These are phyloP conservation scores for Ectemnius continuus DNA, from an alignment of 2,888 invertebrate genomes.

Conservation along the genomic window DNA sequence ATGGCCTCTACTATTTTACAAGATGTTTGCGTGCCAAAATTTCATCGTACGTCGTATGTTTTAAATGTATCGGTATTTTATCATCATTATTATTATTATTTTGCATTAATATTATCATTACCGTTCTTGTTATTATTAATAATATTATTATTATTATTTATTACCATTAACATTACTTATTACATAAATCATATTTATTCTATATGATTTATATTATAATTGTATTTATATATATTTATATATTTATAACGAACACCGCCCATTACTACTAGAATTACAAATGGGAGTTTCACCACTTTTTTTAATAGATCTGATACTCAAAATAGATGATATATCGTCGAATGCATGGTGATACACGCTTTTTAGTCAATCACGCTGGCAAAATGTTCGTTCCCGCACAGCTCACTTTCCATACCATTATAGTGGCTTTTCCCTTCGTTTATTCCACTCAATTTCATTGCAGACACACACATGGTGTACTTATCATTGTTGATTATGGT, in stretches of 20 bases:
- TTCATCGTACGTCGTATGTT: constrained; percentile 61
- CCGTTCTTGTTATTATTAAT: constrained; percentile 68
- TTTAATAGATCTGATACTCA: constrained; percentile 69
- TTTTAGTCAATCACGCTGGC: constrained; percentile 67
- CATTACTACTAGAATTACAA: constrained; percentile 77
- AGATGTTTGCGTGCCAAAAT: constrained; percentile 75
- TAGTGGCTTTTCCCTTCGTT: constrained; percentile 67
- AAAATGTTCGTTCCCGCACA: constrained; percentile 70
- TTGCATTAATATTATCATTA: constrained; percentile 62
- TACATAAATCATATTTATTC: constrained; percentile 75
- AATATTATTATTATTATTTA: constrained; percentile 67
- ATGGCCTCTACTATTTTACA: constrained; percentile 77
- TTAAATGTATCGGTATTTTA: constrained; percentile 60
- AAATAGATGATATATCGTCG: constrained; percentile 74
- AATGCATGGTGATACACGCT: constrained; percentile 70
- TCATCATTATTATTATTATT: constrained; percentile 66
- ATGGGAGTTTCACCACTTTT: constrained; percentile 67
- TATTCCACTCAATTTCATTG: constrained; percentile 70
- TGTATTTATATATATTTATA: constrained; percentile 73
- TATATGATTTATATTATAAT: constrained; percentile 75
- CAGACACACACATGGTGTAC: constrained; percentile 72
- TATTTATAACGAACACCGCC: constrained; percentile 78
- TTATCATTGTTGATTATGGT: constrained; percentile 73
- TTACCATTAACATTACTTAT: constrained; percentile 72
- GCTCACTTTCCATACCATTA: constrained; percentile 71